Evolutionary conservation across 30 jellyfish, hydroid and myxozoan genomes (phyloP).

Genomic region (Cassiopea andromeda): DNA sequence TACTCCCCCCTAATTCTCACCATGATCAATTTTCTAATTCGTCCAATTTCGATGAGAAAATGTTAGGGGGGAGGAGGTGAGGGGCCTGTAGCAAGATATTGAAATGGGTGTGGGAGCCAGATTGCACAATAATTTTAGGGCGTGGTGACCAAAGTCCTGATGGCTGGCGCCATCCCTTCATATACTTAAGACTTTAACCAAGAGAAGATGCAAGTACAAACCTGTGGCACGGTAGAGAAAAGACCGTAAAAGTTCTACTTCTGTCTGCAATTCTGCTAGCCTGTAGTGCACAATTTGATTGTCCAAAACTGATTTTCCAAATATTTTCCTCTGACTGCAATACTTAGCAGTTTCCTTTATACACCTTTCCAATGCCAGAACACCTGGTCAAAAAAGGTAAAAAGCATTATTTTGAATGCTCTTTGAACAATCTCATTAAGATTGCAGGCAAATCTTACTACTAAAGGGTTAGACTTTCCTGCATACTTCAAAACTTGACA

Average conservation of each 20-base stretch:
- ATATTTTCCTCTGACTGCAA: conserved; percentile 82
- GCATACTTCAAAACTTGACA: too few relatives aligned
- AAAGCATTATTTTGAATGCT: background rate
- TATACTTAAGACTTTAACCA: background rate
- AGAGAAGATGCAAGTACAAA: background rate
- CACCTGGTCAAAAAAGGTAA: conserved; percentile 50
- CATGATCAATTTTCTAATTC: too few relatives aligned
- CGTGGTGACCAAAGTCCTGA: too few relatives aligned
- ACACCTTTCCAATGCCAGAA: conserved; percentile 70
- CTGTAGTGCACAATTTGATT: conserved; percentile 95
- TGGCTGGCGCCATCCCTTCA: background rate
- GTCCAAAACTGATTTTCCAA: conserved; percentile 93
- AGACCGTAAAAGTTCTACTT: conserved; percentile 88
- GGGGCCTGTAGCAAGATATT: too few relatives aligned
- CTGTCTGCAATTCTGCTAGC: conserved; percentile 93
- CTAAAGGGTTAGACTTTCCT: too few relatives aligned
- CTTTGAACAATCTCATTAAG: background rate
- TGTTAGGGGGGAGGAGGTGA: too few relatives aligned
- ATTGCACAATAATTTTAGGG: too few relatives aligned
- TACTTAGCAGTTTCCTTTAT: conserved; percentile 92
- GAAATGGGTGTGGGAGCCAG: too few relatives aligned
- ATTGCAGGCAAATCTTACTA: too few relatives aligned
- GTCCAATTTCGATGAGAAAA: too few relatives aligned
- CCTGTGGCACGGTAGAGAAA: conserved; percentile 96
- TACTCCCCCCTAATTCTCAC: too few relatives aligned